Evolutionary conservation across 2,888 invertebrate species (phyloP).

Genomic region (Noctua pronuba): DNA sequence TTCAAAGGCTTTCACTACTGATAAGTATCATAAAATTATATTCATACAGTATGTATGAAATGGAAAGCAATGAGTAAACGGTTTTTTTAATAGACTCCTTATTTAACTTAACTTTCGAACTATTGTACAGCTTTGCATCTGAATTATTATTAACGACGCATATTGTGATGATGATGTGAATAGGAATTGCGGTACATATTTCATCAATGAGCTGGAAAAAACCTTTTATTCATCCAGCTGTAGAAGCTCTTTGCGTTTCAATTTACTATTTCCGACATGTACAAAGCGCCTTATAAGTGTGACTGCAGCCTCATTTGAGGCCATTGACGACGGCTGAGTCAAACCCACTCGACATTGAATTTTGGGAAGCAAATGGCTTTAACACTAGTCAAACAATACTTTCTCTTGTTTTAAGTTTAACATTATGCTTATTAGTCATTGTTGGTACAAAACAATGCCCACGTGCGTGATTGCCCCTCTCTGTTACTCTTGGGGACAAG

Average conservation of each 20-base stretch:
- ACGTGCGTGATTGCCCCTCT: conserved; percentile 64
- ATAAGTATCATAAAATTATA: conserved; percentile 55
- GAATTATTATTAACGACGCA: conserved; percentile 25
- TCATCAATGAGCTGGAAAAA: conserved; percentile 36
- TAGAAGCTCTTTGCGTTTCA: conserved; percentile 44
- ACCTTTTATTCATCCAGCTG: conserved; percentile 36
- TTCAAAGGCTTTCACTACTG: conserved; percentile 70
- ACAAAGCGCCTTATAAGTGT: conserved; percentile 31
- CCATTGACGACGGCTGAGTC: not conserved
- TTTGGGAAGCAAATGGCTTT: conserved; percentile 36
- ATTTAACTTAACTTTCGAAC: conserved; percentile 51
- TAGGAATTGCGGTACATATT: conserved; percentile 31
- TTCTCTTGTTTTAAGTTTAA: conserved; percentile 47
- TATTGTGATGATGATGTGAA: conserved; percentile 28
- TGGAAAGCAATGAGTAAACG: conserved; percentile 67
- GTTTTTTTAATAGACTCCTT: conserved; percentile 50
- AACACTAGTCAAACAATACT: conserved; percentile 37
- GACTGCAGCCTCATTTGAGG: conserved; percentile 29
- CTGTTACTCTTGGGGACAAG: conserved; percentile 53
- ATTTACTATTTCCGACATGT: conserved; percentile 46
- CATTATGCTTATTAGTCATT: conserved; percentile 55
- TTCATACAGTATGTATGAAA: conserved; percentile 48
- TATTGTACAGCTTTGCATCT: conserved; percentile 21
- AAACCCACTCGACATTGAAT: conserved; percentile 27
- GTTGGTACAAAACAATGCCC: conserved; percentile 61